Base-by-base conservation (phyloP, 2,113 vertebrate genomes). In the Lepisosteus osseus region DNA sequence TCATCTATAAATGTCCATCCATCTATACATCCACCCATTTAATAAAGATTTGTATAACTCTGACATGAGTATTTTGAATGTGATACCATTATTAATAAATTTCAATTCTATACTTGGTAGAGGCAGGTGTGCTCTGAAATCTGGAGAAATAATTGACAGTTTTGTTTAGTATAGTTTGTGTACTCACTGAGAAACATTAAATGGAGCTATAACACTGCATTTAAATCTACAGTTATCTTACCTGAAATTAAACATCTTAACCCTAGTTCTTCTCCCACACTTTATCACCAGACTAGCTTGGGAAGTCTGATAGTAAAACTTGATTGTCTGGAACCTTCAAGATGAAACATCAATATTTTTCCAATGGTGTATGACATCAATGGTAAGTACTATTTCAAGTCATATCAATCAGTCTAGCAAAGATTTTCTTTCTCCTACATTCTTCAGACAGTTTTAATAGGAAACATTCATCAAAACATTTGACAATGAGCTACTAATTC, bases 381-480 rank as follows among this genome's bases (percentile, higher is more conserved):
- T 76, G 78, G 86, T 85, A 86, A 83, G 77, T 83, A 85, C 69
- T 77, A 82, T 87, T 84, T 80, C 80, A 83, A 76, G 80, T 76
- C 43, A 70, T 70, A 88, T 89, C 83, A 81, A 87, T 89, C 86
- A 88, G 65, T 42, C 57, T 45, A 6, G 41, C 44, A 12, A 14
- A 14, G 11, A 14, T 14, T n/a, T 55, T 17, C 15, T 70, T 7
- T 61, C 74, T 71, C 76, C n/a, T 77, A 74, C 74, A 76, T 78
- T 68, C 68, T 73, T 78, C 82, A 78, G 83, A 86, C 79, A 62
- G 78, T 67, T 84, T 87, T 87, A 87, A 90, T 88, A 82, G 86
- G 73, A 67, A 59, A 74, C 82, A 88, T 90, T 87, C 83, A 87
- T 87, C 88, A 88, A 78, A 3, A 7, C 76, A 56, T 71, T 63